phyloP scores from a whole-genome alignment of 2,888 invertebrate genomes.

The Harmothoe impar region DNA sequence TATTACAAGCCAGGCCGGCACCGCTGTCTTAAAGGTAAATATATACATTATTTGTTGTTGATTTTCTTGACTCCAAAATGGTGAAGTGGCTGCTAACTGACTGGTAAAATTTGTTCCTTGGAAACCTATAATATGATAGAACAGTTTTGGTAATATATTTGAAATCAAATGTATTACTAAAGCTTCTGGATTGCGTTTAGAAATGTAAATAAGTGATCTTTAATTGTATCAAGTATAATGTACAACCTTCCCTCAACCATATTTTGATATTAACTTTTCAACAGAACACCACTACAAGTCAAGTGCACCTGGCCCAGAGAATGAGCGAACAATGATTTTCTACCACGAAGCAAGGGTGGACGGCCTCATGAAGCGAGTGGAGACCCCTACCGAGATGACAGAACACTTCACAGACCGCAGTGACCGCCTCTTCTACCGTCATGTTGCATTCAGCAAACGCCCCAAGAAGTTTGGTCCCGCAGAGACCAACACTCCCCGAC shows the following conservation, averaged over 20 bases:
- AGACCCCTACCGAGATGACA: slow-evolving; percentile 81
- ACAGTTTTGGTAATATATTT: too few relatives aligned
- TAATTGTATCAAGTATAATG: too few relatives aligned
- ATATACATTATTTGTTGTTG: not conserved
- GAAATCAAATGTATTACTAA: too few relatives aligned
- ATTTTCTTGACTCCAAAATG: too few relatives aligned
- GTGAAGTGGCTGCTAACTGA: too few relatives aligned
- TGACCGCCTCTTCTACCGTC: slow-evolving; percentile 82
- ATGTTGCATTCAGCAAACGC: slow-evolving; percentile 81
- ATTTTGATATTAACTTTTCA: too few relatives aligned
- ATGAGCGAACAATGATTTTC: slow-evolving; percentile 86
- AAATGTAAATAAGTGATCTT: too few relatives aligned
- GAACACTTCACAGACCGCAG: slow-evolving; percentile 81
- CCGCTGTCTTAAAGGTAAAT: slow-evolving; percentile 81
- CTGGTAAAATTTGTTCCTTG: too few relatives aligned
- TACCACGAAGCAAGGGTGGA: slow-evolving; percentile 88
- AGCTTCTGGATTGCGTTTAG: too few relatives aligned
- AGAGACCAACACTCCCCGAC: slow-evolving; percentile 73
- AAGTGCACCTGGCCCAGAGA: slow-evolving; percentile 81
- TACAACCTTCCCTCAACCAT: too few relatives aligned
- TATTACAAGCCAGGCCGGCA: slow-evolving; percentile 79
- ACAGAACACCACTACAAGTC: slow-evolving; percentile 82
- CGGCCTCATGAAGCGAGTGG: slow-evolving; percentile 86
- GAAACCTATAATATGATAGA: too few relatives aligned
- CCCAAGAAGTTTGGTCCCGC: slow-evolving; percentile 83